Evolutionary conservation across 2,888 invertebrate species (phyloP), one percentile per base, ranked within the genome.

Genomic region (Stenurella melanura): DNA sequence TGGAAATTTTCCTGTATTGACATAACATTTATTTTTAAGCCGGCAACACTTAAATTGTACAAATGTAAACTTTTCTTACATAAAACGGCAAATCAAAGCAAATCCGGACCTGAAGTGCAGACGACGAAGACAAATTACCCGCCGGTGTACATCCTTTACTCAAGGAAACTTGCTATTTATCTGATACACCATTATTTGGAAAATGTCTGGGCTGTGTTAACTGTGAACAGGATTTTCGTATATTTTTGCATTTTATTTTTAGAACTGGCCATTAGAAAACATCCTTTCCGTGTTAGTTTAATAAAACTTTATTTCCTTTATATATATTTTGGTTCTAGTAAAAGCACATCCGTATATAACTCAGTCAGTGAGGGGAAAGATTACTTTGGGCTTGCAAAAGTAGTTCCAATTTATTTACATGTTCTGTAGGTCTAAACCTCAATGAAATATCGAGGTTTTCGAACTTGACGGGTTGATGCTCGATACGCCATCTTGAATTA

Each of bases 41-140:
- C 2, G 12, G 50, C 50, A 50, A n/a, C 50, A n/a, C 50, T n/a
- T 50, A 50, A n/a, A 50, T n/a, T n/a, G 50, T 50, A 50, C 15
- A 50, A 50, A 50, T n/a, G 50, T 18, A 67, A 54, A 60, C 26
- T 67, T 74, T 57, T 73, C n/a, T 17, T 18, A 61, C 54, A 68
- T 21, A 77, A 83, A 81, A 80, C 81, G 77, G 82, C 81, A 83
- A 84, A 83, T 83, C 85, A 82, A 81, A 78, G 82, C 79, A 83
- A 85, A 84, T 83, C 83, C 84, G 80, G 79, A 68, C 81, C 83
- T 83, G 86, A 83, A 79, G 80, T 80, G 81, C 78, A 83, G 84
- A 82, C 84, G 83, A 85, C 84, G 82, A 84, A 85, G 86, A 86
- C 84, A 84, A 86, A 86, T 85, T 82, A 83, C 83, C 79, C 74